phyloP scores from a whole-genome alignment of 1,140 invertebrate species.

The Phocides pigmalion region DNA sequence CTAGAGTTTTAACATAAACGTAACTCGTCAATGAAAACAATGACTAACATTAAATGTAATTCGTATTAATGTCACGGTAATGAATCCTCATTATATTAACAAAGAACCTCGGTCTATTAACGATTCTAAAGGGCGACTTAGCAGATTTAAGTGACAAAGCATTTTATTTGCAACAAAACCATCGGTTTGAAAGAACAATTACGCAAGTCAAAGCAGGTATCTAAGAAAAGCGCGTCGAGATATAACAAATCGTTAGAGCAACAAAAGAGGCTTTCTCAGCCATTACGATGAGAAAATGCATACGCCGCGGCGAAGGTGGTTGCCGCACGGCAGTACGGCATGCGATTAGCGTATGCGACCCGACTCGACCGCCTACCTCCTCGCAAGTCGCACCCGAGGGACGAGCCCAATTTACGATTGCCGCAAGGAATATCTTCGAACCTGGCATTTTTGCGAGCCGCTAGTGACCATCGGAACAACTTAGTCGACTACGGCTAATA shows the following conservation, averaged over 20 bases:
- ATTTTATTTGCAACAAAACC: slow-evolving; percentile 77
- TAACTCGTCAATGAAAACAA: slow-evolving; percentile 39
- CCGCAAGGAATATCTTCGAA: slow-evolving; percentile 81
- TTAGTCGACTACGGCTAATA: slow-evolving; percentile 11
- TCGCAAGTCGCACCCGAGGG: slow-evolving; percentile 53
- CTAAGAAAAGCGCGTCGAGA: slow-evolving; percentile 70
- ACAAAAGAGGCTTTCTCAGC: slow-evolving; percentile 82
- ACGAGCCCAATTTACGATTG: slow-evolving; percentile 79
- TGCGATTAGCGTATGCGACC: slow-evolving; percentile 80
- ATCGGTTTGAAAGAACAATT: slow-evolving; percentile 80
- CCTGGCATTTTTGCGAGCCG: slow-evolving; percentile 61
- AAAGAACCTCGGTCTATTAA: slow-evolving; percentile 55
- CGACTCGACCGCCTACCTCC: slow-evolving; percentile 49
- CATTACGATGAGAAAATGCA: slow-evolving; percentile 71
- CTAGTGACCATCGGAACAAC: slow-evolving; percentile 52
- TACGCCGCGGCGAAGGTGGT: slow-evolving; percentile 66
- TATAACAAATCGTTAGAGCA: slow-evolving; percentile 78
- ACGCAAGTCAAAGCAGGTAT: slow-evolving; percentile 78
- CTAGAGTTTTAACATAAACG: slow-evolving; percentile 23
- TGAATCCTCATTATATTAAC: slow-evolving; percentile 62
- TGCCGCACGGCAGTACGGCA: slow-evolving; percentile 41
- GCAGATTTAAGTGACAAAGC: slow-evolving; percentile 79
- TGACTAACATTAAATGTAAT: slow-evolving; percentile 43
- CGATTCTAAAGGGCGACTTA: slow-evolving; percentile 57
- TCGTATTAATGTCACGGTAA: slow-evolving; percentile 46